Base-by-base conservation (phyloP, 1,140 invertebrate genomes). In the Anthonomus grandis region DNA sequence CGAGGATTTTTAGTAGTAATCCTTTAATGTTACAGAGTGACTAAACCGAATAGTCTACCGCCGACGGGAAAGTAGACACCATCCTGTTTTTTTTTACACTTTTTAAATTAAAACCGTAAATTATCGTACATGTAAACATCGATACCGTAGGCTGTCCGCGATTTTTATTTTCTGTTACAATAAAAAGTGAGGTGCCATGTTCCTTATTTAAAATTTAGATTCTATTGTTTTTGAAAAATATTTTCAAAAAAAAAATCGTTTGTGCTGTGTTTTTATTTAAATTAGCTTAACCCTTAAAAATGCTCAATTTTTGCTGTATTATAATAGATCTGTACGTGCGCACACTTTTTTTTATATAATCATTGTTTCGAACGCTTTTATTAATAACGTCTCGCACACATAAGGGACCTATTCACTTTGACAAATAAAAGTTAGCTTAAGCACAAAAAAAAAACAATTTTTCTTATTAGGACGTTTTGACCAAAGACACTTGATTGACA, bases 31-130 rank as follows among this genome's bases (percentile, higher is more conserved):
- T 52, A 25, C 60, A 64, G 61, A 6, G 34, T 68, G 68, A 45
- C 53, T 49, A 48, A 64, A 63, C 44, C n/a, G n/a, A 65, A 60
- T 22, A 57, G 52, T 34, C 42, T 69, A 19, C 67, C 67, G 27
- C 61, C 64, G 13, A 62, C 56, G 42, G 65, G 65, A 48, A 57
- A 63, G 42, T 53, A 57, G 18, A 37, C 31, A 18, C 24, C 15
- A 63, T 44, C n/a, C 27, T 2, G 24, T 48, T 48, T 48, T 13
- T 36, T 10, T 48, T 36, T 48, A 36, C 37, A 36, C 21, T 48
- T 36, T 48, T 22, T 22, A 48, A 24, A 27, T 39, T 44, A 52
- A 52, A 39, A 41, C 10, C 42, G 44, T 42, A 36, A 47, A 25
- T 13, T 17, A 36, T 22, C 18, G 41, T 54, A 24, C 18, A 37